phyloP scores from a whole-genome alignment of 2,888 invertebrate species.

The Synergus laeviventris region DNA sequence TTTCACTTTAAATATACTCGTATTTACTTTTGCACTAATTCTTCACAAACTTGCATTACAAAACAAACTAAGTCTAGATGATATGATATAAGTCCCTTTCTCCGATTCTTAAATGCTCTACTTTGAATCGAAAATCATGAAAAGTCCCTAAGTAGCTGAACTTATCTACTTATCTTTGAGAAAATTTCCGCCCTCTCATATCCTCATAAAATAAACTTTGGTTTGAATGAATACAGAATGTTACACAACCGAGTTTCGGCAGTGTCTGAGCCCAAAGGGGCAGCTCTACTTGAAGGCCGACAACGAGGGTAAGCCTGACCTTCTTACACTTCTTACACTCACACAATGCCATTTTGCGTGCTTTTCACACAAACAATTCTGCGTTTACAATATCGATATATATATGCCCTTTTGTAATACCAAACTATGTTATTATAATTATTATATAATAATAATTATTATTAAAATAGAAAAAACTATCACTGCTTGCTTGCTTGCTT shows the following conservation, averaged over 20 bases:
- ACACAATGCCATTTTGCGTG: slow-evolving; percentile 59
- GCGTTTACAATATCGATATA: slow-evolving; percentile 24
- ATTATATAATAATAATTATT: slow-evolving; percentile 53
- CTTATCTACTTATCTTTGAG: background rate
- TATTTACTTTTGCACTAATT: background rate
- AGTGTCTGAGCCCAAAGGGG: slow-evolving; percentile 87
- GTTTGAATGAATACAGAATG: slow-evolving; percentile 75
- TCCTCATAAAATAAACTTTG: slow-evolving; percentile 60
- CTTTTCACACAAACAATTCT: slow-evolving; percentile 49
- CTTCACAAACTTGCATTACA: background rate
- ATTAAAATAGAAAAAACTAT: slow-evolving; percentile 64
- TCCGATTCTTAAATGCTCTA: background rate
- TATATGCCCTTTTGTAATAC: slow-evolving; percentile 39
- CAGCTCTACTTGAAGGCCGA: slow-evolving; percentile 90
- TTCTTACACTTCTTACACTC: slow-evolving; percentile 68
- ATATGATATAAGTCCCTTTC: background rate
- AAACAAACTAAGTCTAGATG: background rate
- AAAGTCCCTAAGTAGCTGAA: background rate
- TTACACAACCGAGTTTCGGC: slow-evolving; percentile 85
- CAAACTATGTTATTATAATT: slow-evolving; percentile 29
- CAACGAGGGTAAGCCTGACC: slow-evolving; percentile 85
- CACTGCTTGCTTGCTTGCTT: slow-evolving; percentile 71
- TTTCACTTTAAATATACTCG: too few relatives aligned
- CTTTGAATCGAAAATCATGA: background rate
- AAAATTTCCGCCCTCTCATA: background rate